Base-by-base conservation (phyloP, 2,797 vertebrate genomes). In the Anguilla obscura region DNA sequence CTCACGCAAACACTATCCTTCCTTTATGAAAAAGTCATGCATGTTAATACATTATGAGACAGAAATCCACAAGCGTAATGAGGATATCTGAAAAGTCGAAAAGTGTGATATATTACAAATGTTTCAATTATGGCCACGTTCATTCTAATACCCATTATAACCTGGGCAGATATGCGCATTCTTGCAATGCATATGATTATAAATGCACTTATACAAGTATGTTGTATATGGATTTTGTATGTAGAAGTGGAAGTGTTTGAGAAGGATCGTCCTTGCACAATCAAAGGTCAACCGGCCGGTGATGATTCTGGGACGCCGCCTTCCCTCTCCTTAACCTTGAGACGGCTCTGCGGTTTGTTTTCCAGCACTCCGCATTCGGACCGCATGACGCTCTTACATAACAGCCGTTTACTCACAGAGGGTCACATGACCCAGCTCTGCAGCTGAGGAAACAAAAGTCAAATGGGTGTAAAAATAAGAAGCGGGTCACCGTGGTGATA, bases 211-310 rank as follows among this genome's bases (percentile, higher is more conserved):
- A 69, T 27, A 6, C 63, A 69, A 69, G 8, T 82, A 45, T 50
- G 16, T 27, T 48, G 79, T 12, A 21, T 50, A 24, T 24, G 24
- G 16, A 82, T 50, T 79, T 79, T 1, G 16, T 45, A 24, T 7
- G 14, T 21, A 79, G 14, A 16, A 10, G 69, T 33, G 30, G 69
- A 45, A 79, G 12, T 79, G 14, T 40, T 18, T 79, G 74, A 79
- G 74, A 79, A 40, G 10, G 36, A 2, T 5, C 33, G 21, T 36
- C 36, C 12, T 8, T 60, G 52, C 40, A 66, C 69, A 71, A 86
- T 87, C 63, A 63, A 40, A 5, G 71, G 71, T 87, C 82, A 6
- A 86, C 87, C 84, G 85, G 45, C 87, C 60, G 87, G 86, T 89
- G 52, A 79, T 24, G 7, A 79, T 21, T 79, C 27, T 9, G 69